Evolutionary conservation across 2,888 invertebrate species (phyloP).

Genomic region (Sabatieria punctata): DNA sequence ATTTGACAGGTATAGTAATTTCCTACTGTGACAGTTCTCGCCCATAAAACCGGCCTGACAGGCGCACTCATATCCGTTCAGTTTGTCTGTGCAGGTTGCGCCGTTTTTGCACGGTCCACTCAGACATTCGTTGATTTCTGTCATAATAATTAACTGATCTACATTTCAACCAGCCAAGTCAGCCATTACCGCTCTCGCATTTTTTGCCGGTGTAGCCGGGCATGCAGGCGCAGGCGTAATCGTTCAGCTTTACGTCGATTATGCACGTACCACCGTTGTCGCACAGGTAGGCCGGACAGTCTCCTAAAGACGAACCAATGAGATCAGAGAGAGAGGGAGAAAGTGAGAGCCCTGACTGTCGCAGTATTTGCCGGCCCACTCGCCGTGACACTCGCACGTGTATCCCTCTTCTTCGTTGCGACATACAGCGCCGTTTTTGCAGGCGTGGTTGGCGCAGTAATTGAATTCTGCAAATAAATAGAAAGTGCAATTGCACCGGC

Average conservation of each 20-base stretch:
- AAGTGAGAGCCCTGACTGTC: conserved; percentile 1
- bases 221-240: conserved; percentile 2
- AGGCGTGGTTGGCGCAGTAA: conserved; percentile 3
- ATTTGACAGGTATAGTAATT: no score
- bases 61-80: conserved; percentile 15
- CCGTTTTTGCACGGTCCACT: conserved; percentile 5
- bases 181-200: conserved; percentile 3
- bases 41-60: conserved; percentile 30
- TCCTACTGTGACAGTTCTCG: conserved; percentile 26
- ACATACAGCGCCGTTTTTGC: conserved; percentile 5
- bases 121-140: conserved; percentile 6
- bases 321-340: background rate
- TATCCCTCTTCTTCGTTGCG: background rate
- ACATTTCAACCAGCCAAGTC: background rate
- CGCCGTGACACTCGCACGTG: conserved; percentile 1
- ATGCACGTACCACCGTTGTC: conserved; percentile 5
- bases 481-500: background rate
- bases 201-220: conserved; percentile 1
- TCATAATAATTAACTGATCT: background rate
- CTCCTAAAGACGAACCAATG: background rate
- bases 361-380: conserved; percentile 5
- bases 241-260: background rate
- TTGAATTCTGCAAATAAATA: conserved; percentile 1
- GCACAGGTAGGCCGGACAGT: conserved; percentile 8
- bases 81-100: conserved; percentile 1